These are phyloP conservation scores for Neopipo cinnamomea DNA, from an alignment of 2,113 vertebrate genomes.

Conservation along the genomic window DNA sequence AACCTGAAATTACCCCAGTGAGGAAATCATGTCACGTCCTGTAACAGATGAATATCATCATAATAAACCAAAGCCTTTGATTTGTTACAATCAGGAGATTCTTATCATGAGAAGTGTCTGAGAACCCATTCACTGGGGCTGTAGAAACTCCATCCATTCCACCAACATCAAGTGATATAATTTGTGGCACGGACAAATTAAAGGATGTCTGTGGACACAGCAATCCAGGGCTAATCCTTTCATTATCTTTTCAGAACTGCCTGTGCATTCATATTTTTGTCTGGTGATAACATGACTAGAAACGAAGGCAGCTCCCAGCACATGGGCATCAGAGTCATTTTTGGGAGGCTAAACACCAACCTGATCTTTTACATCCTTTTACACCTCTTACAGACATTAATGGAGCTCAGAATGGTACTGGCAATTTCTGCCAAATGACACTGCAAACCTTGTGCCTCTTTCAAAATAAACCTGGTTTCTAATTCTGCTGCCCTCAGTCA, in stretches of 20 bases:
- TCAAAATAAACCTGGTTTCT: background rate
- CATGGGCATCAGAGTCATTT: background rate
- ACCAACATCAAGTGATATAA: background rate
- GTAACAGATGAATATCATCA: background rate
- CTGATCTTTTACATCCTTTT: background rate
- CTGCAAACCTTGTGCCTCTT: background rate
- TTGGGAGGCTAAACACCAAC: background rate
- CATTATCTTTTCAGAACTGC: background rate
- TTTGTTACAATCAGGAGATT: background rate
- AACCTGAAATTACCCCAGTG: background rate
- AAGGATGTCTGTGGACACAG: background rate
- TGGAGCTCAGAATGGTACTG: background rate
- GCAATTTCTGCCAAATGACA: background rate
- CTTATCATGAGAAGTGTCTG: background rate
- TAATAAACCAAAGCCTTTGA: background rate
- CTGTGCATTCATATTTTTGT: background rate
- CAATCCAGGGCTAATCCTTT: background rate
- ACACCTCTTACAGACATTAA: background rate
- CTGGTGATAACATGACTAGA: background rate
- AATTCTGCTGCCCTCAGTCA: background rate
- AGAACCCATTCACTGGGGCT: background rate
- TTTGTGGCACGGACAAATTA: background rate
- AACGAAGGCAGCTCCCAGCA: background rate
- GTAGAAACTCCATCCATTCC: background rate
- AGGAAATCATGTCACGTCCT: background rate